Percentiles rank a stretch among this genome's conserved stretches.
Conservation (phyloP, 2,113 vertebrate genomes). For the Gallinago jamesoni region DNA sequence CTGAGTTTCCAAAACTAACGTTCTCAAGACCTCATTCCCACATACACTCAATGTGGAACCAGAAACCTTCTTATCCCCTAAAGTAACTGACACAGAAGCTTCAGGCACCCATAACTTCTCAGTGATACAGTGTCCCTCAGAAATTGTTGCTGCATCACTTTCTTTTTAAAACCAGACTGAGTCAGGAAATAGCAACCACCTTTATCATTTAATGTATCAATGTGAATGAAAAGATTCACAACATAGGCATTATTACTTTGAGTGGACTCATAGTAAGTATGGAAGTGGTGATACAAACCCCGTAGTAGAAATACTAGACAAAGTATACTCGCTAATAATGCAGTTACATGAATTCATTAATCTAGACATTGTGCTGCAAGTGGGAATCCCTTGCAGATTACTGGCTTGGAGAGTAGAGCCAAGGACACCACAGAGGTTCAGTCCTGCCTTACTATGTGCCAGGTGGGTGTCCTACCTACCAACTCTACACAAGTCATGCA, state of each 20-base stretch:
- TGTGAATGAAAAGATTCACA: background rate
- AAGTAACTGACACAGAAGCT: background rate
- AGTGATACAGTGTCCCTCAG: background rate
- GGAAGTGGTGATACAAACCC: background rate
- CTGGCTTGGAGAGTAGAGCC: background rate
- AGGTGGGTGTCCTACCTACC: background rate
- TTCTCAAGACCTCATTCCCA: background rate
- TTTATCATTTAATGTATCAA: background rate
- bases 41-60: accelerated
- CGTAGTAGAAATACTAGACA: background rate
- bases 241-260: background rate
- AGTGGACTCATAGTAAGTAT: background rate
- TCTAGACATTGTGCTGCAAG: background rate
- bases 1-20: background rate
- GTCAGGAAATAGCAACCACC: background rate
- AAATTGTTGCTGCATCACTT: background rate
- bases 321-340: background rate
- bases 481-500: background rate
- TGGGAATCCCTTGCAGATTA: background rate
- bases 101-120: background rate
- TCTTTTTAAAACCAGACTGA: background rate
- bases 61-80: background rate
- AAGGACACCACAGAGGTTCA: background rate
- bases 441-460: background rate
- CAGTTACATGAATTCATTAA: background rate